phyloP scores from a whole-genome alignment of 2,797 vertebrate species.

The Euthynnus affinis region DNA sequence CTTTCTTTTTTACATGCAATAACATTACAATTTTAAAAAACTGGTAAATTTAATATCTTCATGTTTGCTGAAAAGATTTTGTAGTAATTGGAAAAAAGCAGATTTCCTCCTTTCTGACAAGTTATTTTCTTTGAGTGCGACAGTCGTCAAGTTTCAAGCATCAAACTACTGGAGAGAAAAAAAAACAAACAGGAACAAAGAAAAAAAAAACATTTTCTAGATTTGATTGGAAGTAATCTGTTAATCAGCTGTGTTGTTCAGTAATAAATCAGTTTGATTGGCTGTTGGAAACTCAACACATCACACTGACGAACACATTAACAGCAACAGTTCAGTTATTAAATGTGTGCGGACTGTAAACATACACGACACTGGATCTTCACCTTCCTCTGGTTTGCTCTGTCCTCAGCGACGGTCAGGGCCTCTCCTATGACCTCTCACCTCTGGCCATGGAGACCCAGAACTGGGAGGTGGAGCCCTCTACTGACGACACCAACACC shows the following conservation, averaged over 20 bases:
- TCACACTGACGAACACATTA: too few species aligned
- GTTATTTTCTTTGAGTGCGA: neutral
- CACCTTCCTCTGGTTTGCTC: neutral
- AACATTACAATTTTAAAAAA: too few species aligned
- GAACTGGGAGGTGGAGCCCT: slow-evolving; percentile 90
- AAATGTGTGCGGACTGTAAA: neutral
- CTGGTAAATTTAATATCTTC: too few species aligned
- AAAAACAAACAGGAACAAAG: neutral
- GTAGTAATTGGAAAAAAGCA: neutral
- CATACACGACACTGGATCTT: neutral
- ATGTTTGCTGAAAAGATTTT: too few species aligned
- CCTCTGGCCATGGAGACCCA: slow-evolving; percentile 87
- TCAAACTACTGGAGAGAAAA: neutral
- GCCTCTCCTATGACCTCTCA: slow-evolving; percentile 93
- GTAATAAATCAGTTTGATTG: too few species aligned
- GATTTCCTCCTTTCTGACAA: neutral
- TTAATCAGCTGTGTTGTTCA: too few species aligned
- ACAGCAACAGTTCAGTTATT: too few species aligned
- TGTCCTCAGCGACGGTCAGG: slow-evolving; percentile 86
- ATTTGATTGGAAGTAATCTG: neutral
- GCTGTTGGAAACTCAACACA: too few species aligned
- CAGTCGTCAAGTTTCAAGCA: neutral
- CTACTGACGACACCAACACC: slow-evolving; percentile 69
- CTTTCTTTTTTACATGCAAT: too few species aligned
- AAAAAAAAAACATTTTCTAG: neutral